A percentile compares a stretch with the other conserved stretches of the same genome.
phyloP scores from a whole-genome alignment of 2,888 invertebrate genomes.

The Eucera pruinosa region DNA sequence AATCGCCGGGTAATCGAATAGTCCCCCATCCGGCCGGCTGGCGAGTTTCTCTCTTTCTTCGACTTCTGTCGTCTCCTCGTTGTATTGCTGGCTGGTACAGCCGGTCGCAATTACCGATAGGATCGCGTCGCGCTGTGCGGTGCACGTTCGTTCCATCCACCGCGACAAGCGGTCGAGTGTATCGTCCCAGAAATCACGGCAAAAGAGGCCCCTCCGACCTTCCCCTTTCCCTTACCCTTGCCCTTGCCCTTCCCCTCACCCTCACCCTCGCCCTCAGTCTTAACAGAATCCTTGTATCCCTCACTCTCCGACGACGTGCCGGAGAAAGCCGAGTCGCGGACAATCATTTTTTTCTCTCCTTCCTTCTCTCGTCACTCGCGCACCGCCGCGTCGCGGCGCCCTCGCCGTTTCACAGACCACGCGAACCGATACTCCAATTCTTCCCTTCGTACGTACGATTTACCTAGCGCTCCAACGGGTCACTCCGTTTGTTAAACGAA shows the following conservation, averaged over 20 bases:
- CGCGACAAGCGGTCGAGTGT: conserved; percentile 63
- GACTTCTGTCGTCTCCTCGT: conserved; percentile 11
- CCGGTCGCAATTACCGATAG: conserved; percentile 71
- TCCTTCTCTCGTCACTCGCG: no score
- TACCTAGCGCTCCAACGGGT: no score
- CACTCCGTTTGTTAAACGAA: no score
- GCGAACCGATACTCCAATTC: no score
- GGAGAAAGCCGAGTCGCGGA: conserved; percentile 30
- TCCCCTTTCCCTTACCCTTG: conserved; percentile 41
- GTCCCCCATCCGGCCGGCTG: neutral
- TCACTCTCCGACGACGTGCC: conserved; percentile 9
- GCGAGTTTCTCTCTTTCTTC: conserved; percentile 2
- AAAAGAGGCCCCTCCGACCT: conserved; percentile 36
- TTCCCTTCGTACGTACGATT: no score
- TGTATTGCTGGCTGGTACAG: conserved; percentile 37
- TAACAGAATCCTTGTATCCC: conserved; percentile 37
- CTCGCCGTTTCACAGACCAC: no score
- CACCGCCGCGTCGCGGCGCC: no score
- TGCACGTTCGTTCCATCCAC: conserved; percentile 63
- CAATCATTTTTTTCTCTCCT: no score
- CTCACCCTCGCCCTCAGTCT: no score
- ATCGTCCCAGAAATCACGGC: conserved; percentile 69
- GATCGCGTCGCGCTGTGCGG: conserved; percentile 69
- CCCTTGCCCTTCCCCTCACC: neutral
- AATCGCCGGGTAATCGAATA: conserved; percentile 33